Base-by-base conservation (phyloP, 2,797 vertebrate species). In the Peromyscus attwateri region DNA sequence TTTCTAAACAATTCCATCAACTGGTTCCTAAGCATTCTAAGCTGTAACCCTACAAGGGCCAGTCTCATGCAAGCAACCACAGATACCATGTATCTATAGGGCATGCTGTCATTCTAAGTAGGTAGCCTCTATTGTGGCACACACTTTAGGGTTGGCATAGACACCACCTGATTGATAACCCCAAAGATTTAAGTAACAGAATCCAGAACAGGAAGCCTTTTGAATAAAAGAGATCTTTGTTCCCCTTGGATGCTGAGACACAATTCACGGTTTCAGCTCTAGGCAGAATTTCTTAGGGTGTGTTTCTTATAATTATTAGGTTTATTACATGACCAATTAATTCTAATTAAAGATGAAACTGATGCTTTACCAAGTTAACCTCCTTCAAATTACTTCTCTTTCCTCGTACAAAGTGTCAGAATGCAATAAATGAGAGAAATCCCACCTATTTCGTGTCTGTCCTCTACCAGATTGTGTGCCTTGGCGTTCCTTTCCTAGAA, bases 401-500 rank as follows among this genome's bases (percentile, higher is more conserved):
- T 3, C n/a, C 73, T 71, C 46, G n/a, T n/a, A 70, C 84, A 70
- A 80, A 93, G 75, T 66, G 84, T 89, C 31, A 82, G 85, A 96
- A 89, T 91, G n/a, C 62, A 95, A 94, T 95, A 95, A 73, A 66
- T 77, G 29, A 96, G 90, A 89, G 13, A 94, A 95, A 93, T 93
- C 12, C 75, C 29, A 71, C 92, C 80, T 95, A 85, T 92, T 97
- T 43, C 25, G 16, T 87, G 71, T 71, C 25, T 93, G 10, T 85
- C 40, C 49, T 57, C 93, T 55, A 83, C 49, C 34, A 87, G 83
- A 82, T 43, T 70, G 9, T 88, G 49, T 31, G 46, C 14, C 40
- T 95, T 92, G 73, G 75, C 29, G 4, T 95, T 40, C 55, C 40
- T 87, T 60, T 87, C 34, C 29, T 64, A 92, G 76, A 94, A 84